Base-by-base conservation (phyloP, 2,888 invertebrate species). In the Ptychoptera contaminata region DNA sequence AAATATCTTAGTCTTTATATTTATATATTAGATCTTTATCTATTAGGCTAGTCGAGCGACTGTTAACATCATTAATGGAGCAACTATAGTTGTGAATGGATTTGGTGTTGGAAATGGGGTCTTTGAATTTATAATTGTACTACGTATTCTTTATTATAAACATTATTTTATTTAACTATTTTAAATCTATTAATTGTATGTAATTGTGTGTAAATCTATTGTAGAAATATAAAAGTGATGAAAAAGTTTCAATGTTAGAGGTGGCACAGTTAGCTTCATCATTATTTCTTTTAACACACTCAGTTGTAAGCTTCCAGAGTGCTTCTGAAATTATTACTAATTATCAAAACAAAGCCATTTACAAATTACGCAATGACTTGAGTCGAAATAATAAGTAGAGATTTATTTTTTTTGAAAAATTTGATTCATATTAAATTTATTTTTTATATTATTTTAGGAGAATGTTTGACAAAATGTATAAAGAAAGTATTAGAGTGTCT, bases 241-340 rank as follows among this genome's bases (percentile, higher is more conserved):
- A 62, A 16, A 42, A 54, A 16, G 51, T 62, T n/a, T 47, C 54
- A 8, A 2, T 49, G 10, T 43, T 62, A 43, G 61, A 62, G 29
- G 9, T 49, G 0, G 16, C 56, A 2, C 62, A 63, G 49, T 42
- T 63, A 5, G 58, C 59, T 3, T 55, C 58, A 9, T 63, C 62
- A 2, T 47, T 63, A 37, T 55, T 58, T 10, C 42, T 63, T 3
- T 58, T 63, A 45, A 63, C 63, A 1, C 59, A 63, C 50, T 62
- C 62, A 14, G 53, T 57, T 2, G 55, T 49, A 46, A 64, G 64
- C 46, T 63, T 63, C 34, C 57, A 56, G 32, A 51, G 60, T 31
- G 63, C 63, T 2, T 57, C 59, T 10, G 55, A 50, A 16, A 58
- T 63, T 15, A 54, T 60, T 35, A 49, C 42, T 4, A 51, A 56